Evolutionary conservation across 1,140 invertebrate genomes (phyloP).

Genomic region (Atta colombica): DNA sequence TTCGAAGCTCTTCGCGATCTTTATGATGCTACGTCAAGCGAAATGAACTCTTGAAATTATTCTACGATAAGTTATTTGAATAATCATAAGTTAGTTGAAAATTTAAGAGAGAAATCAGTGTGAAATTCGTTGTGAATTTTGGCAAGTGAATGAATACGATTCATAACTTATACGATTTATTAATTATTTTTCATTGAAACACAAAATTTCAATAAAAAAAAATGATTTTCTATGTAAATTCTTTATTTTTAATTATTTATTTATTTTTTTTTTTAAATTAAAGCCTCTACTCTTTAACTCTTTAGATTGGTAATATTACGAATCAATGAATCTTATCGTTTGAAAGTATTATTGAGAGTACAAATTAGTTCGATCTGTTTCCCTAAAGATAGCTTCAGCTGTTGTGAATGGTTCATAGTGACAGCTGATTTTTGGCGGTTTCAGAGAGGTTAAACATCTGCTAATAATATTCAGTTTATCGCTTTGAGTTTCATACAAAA

Average conservation of each 20-base stretch:
- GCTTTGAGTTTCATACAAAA: too few relatives aligned
- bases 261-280: background rate
- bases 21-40: conserved; percentile 50
- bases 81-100: conserved; percentile 59
- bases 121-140: conserved; percentile 47
- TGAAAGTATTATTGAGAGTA: too few relatives aligned
- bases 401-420: too few relatives aligned
- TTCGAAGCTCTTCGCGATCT: conserved; percentile 30
- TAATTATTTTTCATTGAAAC: conserved; percentile 31
- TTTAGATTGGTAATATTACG: too few relatives aligned
- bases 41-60: conserved; percentile 63
- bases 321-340: too few relatives aligned
- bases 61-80: conserved; percentile 62
- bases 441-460: too few relatives aligned
- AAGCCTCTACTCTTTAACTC: background rate
- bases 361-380: too few relatives aligned
- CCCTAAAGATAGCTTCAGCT: too few relatives aligned
- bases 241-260: background rate
- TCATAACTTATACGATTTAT: conserved; percentile 20
- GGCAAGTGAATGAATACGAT: conserved; percentile 26
- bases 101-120: conserved; percentile 52
- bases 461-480: too few relatives aligned
- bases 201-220: background rate
- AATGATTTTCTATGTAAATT: background rate
- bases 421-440: too few relatives aligned